phyloP scores from a whole-genome alignment of 2,888 invertebrate genomes.

The Biston betularia region DNA sequence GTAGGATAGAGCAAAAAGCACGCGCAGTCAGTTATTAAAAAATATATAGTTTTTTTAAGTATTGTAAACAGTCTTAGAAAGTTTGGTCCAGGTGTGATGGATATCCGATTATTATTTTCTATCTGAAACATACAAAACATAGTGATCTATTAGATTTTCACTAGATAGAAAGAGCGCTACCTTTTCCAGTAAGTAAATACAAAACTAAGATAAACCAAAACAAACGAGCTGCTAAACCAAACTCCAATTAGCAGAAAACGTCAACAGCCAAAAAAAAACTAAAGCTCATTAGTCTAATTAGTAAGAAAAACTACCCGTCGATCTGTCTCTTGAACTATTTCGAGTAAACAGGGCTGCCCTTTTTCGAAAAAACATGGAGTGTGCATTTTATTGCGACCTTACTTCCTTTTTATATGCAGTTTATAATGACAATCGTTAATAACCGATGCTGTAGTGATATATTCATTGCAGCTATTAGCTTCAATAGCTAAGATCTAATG shows the following conservation, averaged over 20 bases:
- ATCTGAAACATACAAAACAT: neutral
- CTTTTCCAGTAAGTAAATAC: conserved; percentile 1
- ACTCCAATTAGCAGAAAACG: conserved; percentile 54
- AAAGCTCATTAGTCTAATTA: conserved; percentile 82
- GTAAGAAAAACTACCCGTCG: conserved; percentile 64
- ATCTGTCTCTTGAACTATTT: conserved; percentile 66
- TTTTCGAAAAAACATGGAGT: neutral
- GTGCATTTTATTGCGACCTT: no score
- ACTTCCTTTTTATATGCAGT: no score
- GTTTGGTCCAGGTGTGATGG: no score
- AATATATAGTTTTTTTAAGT: no score
- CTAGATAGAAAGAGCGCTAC: neutral
- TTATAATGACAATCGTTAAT: no score
- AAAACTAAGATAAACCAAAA: conserved; percentile 42
- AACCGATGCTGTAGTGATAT: no score
- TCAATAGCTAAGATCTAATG: no score
- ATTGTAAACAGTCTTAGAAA: no score
- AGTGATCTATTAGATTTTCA: neutral
- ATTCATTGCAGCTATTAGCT: no score
- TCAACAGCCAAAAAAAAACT: conserved; percentile 49
- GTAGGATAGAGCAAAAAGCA: no score
- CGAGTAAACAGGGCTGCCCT: conserved; percentile 48
- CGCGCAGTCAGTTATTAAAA: no score
- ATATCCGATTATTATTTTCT: no score
- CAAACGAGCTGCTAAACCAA: conserved; percentile 44